Evolutionary conservation across 2,888 invertebrate genomes (phyloP), one percentile per base, ranked within the genome.

Genomic region (Uloborus plumipes): DNA sequence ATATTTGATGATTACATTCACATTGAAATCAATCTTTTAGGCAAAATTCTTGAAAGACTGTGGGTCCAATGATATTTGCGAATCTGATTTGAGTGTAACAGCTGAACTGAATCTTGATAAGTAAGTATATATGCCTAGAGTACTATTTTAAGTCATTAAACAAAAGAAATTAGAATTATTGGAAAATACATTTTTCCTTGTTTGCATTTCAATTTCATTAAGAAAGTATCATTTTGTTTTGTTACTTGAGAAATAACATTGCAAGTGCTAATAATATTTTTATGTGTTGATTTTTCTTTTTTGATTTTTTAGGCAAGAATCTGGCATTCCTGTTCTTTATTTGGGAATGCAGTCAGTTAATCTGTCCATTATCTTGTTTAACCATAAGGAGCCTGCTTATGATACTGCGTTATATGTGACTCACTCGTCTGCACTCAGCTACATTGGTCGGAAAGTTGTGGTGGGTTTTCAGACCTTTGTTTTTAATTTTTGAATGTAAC

Each of bases 301-400:
- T 39, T 6, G 31, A 64, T 49, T 53, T 76, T 76, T 26, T 64
- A 85, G 86, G 81, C 49, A 84, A 69, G 84, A 86, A 14, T 84
- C 85, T 16, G 87, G 86, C 26, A 86, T 87, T 53, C 88, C 88
- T 84, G 88, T 89, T 26, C 80, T 90, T 75, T 89, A 91, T 51
- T 89, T 95, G 86, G 96, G 95, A 0, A 92, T 94, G 87, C 92
- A 94, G 77, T 94, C 94, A 88, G 91, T 97, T 47, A 91, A 93
- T 73, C 90, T 98, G 0, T 92, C 93, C 50, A 92, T 95, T 15
- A 92, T 91, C 14, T 92, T 95, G 0, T 91, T 91, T 74, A 98
- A 98, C 89, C 89, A 91, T 26, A 94, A 93, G 0, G 98, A 98
- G 88, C 94, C 96, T 0, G 97, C 97, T 0, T 97, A 97, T 87